Base-by-base conservation (phyloP, 92 coral and sea anemone genomes). In the Parazoanthus swiftii region DNA sequence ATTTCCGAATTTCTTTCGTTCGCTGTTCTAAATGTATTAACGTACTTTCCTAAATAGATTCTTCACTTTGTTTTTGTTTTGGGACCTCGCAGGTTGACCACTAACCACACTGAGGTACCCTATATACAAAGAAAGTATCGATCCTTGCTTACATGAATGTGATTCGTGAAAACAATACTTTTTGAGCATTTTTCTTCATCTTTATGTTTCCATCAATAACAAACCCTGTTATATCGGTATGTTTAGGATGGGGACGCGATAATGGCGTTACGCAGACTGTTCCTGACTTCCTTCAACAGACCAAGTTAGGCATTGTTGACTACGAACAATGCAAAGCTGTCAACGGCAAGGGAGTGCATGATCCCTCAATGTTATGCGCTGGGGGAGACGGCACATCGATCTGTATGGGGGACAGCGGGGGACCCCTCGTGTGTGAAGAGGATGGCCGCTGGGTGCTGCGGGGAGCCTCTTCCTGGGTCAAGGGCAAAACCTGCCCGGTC, bases 221-320 rank as follows among this genome's bases (percentile, higher is more conserved):
- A 46, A 46, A 6, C 6, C 11, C 6, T 13, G 3, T 54, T 63
- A 18, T 63, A 0, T 20, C 25, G 25, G 20, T 25, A 33, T 80
- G 13, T 56, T 51, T 20, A 82, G 86, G 86, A 1, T 82, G 86
- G 86, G 86, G 86, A 4, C 86, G 86, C 23, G 59, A 67, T 1
- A 38, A 82, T 37, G 86, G 86, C 10, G 86, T 42, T 5, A 67
- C 86, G 20, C 25, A 82, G 23, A 46, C 77, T 18, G 86, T 82
- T 25, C 86, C 86, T 26, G 86, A 82, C 48, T 82, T 68, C 58
- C 86, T 82, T 43, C 86, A 82, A 82, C 86, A 82, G 77, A 82
- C 86, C 35, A 18, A 67, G 65, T 48, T 82, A 44, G 15, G 77
- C 26, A 26, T 68, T 44, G 48, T 82, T 26, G n/a, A 46, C 8